Evolutionary conservation across 2,797 vertebrate genomes (phyloP).

Genomic region (Gymnoscopelus braueri): DNA sequence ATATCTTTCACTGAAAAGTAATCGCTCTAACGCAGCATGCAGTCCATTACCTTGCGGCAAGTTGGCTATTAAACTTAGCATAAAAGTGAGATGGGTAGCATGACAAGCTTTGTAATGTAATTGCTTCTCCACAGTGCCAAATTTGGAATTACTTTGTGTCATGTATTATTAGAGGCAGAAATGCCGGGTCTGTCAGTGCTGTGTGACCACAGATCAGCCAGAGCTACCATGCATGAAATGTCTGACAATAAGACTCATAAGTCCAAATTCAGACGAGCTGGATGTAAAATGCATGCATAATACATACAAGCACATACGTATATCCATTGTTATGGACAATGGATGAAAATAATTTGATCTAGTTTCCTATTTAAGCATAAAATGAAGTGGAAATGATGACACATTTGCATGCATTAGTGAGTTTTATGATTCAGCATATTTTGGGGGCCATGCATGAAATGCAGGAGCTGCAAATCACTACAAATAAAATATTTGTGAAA

Average conservation of each 20-base stretch:
- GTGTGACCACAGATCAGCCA: slow-evolving; percentile 36
- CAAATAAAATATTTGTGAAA: too few species aligned
- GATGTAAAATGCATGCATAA: slow-evolving; percentile 20
- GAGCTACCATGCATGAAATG: slow-evolving; percentile 43
- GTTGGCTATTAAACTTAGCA: slow-evolving; percentile 78
- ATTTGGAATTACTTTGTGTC: slow-evolving; percentile 71
- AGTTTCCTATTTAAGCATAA: too few species aligned
- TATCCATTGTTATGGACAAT: background rate
- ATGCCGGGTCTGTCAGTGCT: slow-evolving; percentile 43
- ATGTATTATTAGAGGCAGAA: slow-evolving; percentile 61
- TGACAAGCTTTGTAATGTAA: slow-evolving; percentile 72
- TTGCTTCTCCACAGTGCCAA: slow-evolving; percentile 68
- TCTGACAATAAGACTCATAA: slow-evolving; percentile 24
- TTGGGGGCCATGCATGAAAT: too few species aligned
- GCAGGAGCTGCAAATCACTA: too few species aligned
- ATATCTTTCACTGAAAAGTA: slow-evolving; percentile 71
- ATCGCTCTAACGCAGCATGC: slow-evolving; percentile 74
- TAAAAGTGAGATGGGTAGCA: slow-evolving; percentile 70
- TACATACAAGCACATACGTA: slow-evolving; percentile 21
- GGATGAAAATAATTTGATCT: slow-evolving; percentile 1
- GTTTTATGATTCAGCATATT: too few species aligned
- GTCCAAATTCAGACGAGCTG: slow-evolving; percentile 14
- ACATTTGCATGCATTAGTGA: too few species aligned
- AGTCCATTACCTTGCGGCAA: slow-evolving; percentile 73
- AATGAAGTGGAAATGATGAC: too few species aligned